These are phyloP conservation scores for Albula glossodonta DNA, from an alignment of 2,113 vertebrate genomes.

Conservation along the genomic window DNA sequence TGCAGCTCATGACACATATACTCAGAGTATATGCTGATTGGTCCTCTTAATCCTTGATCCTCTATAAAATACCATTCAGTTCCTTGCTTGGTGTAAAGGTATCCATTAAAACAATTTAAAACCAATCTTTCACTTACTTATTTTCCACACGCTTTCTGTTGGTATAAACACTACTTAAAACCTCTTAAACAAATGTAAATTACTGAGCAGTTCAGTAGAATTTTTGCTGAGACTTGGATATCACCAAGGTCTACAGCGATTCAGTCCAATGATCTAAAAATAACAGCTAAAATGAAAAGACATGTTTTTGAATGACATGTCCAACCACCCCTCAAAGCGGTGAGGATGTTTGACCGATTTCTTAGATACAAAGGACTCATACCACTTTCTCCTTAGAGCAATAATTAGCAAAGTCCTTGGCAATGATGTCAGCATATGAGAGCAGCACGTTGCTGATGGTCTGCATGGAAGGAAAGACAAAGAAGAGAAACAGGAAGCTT, in stretches of 20 bases:
- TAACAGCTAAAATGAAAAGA: neutral
- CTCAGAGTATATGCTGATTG: neutral
- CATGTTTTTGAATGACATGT: neutral
- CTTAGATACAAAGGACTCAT: conserved; percentile 30
- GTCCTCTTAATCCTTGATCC: neutral
- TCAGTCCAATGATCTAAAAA: neutral
- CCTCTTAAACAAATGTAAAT: neutral
- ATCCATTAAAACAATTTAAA: neutral
- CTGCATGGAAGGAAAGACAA: conserved; percentile 57
- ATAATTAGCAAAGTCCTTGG: conserved; percentile 90
- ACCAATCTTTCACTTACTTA: neutral
- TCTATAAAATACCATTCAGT: neutral
- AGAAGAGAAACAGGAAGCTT: neutral
- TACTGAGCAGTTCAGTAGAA: neutral
- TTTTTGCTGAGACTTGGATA: neutral
- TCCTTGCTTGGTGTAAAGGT: neutral
- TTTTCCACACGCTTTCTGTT: neutral
- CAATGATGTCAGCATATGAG: conserved; percentile 92
- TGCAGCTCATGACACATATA: neutral
- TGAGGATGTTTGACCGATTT: neutral
- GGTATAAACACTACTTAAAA: neutral
- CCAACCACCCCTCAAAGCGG: neutral
- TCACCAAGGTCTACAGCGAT: neutral
- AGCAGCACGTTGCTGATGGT: conserved; percentile 97
- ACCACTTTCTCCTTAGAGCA: conserved; percentile 96